Evolutionary conservation across 2,797 vertebrate species (phyloP).

Genomic region (Arremon brunneinucha): DNA sequence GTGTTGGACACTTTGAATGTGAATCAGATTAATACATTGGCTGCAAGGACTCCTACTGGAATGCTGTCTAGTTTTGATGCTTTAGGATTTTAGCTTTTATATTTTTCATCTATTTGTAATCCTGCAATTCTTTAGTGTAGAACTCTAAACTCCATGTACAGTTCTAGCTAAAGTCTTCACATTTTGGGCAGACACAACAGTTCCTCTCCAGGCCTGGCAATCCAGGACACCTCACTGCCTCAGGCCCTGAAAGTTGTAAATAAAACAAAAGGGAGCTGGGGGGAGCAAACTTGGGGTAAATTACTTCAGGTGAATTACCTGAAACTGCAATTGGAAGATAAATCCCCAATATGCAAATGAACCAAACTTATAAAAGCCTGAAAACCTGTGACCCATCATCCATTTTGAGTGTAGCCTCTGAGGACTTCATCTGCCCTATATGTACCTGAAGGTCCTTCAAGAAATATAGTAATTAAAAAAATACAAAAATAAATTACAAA

Average conservation of each 20-base stretch:
- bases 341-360: background rate
- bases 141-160: rapidly evolving
- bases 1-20: background rate
- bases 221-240: background rate
- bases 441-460: too few species aligned
- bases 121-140: background rate
- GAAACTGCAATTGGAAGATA: background rate
- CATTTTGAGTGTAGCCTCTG: background rate
- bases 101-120: background rate
- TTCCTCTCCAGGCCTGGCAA: background rate
- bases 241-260: background rate
- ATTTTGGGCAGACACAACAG: background rate
- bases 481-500: background rate
- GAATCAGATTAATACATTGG: background rate
- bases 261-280: background rate
- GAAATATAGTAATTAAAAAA: background rate
- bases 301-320: background rate
- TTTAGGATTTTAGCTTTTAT: background rate
- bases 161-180: background rate
- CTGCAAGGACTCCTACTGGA: background rate
- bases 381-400: rapidly evolving
- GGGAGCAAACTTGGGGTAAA: background rate
- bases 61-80: background rate
- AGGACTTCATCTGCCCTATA: rapidly evolving
- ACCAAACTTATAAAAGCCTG: rapidly evolving